A percentile compares a stretch with the other conserved stretches of the same genome.
Conservation (phyloP, 2,797 vertebrate genomes). For the Ctenochaetus hawaiiensis region DNA sequence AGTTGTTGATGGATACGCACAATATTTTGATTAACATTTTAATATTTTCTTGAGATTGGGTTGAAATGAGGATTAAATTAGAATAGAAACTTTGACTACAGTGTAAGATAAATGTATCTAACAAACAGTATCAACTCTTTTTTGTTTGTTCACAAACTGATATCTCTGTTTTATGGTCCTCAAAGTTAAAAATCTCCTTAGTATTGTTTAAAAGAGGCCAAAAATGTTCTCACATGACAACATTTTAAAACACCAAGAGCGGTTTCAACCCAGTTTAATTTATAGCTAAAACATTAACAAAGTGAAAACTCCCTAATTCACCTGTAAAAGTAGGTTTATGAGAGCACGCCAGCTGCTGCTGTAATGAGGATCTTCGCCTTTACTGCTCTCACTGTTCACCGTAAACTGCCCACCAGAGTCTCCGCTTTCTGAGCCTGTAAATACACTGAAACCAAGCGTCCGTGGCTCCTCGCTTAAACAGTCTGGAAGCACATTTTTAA, state of each 20-base stretch:
- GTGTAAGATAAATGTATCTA: background rate
- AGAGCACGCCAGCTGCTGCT: constrained; percentile 46
- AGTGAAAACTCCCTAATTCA: background rate
- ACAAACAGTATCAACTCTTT: background rate
- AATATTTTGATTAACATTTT: background rate
- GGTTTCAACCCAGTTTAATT: background rate
- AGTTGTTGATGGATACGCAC: background rate
- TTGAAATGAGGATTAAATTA: background rate
- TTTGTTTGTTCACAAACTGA: background rate
- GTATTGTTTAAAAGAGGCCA: background rate
- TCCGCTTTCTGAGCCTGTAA: constrained; percentile 55
- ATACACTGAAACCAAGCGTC: constrained; percentile 61
- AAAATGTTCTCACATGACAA: background rate
- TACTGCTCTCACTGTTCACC: constrained; percentile 58
- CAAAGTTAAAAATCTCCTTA: background rate
- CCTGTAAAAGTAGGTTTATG: constrained; percentile 42
- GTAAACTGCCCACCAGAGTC: constrained; percentile 54
- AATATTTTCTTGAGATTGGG: no score
- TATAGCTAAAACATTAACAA: constrained; percentile 2
- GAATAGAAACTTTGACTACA: background rate
- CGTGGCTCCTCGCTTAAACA: constrained; percentile 47
- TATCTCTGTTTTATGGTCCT: background rate
- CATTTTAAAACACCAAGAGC: constrained; percentile 4
- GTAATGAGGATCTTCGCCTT: constrained; percentile 60
- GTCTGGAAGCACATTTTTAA: constrained; percentile 55